Evolutionary conservation across 2,888 invertebrate genomes (phyloP).

Genomic region (Netelia inedita): DNA sequence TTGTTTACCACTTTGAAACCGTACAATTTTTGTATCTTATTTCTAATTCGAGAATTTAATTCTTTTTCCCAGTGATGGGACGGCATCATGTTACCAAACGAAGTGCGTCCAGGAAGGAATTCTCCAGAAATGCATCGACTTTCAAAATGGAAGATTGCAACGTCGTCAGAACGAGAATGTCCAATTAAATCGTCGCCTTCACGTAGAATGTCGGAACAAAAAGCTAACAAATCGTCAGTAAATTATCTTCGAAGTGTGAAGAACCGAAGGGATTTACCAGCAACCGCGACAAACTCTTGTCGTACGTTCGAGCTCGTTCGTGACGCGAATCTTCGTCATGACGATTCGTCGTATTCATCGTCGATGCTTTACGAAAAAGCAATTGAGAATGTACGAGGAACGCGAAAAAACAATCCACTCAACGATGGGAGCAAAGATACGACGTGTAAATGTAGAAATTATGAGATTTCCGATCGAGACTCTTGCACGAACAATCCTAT

Average conservation of each 20-base stretch:
- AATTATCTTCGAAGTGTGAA: conserved; percentile 14
- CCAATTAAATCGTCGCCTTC: conserved; percentile 54
- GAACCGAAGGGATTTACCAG: conserved; percentile 16
- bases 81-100: conserved; percentile 73
- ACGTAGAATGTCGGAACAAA: conserved; percentile 64
- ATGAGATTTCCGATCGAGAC: conserved; percentile 29
- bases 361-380: conserved; percentile 23
- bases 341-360: conserved; percentile 1
- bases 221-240: conserved; percentile 17
- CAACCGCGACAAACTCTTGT: conserved; percentile 17
- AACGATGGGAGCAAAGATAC: conserved; percentile 29
- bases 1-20: no score
- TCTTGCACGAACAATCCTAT: conserved; percentile 18
- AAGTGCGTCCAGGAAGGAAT: conserved; percentile 71
- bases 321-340: neutral
- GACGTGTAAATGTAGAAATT: conserved; percentile 46
- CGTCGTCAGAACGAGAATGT: conserved; percentile 65
- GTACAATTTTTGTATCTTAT: no score
- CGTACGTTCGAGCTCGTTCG: conserved; percentile 4
- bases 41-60: neutral
- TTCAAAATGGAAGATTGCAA: conserved; percentile 55
- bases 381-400: conserved; percentile 9
- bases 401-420: conserved; percentile 8
- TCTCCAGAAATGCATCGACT: conserved; percentile 72
- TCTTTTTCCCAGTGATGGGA: conserved; percentile 77